Conservation (phyloP, 2,888 invertebrate species). For the Aleiodes leptofemur region DNA sequence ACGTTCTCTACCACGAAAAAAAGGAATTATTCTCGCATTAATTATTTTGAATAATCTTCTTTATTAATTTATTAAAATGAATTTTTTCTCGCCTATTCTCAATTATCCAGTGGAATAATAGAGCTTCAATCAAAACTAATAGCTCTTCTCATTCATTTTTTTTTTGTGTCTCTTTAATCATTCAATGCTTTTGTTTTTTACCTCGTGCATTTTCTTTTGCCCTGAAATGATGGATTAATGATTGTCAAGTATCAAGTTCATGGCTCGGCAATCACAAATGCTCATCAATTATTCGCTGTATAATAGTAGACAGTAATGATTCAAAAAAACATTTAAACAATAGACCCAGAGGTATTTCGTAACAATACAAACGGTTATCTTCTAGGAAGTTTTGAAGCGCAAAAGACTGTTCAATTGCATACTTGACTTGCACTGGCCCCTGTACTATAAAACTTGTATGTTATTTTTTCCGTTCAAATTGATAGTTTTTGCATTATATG, state of each 20-base stretch:
- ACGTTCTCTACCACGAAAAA: too few relatives aligned
- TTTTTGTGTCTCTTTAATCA: background rate
- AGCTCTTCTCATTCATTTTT: too few relatives aligned
- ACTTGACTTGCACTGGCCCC: slow-evolving; percentile 57
- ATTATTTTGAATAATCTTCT: too few relatives aligned
- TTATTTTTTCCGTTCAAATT: slow-evolving; percentile 21
- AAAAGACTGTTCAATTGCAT: slow-evolving; percentile 56
- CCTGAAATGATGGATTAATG: background rate
- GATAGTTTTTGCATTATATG: slow-evolving; percentile 8
- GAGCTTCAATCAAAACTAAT: too few relatives aligned
- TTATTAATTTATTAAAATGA: too few relatives aligned
- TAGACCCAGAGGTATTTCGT: slow-evolving; percentile 24
- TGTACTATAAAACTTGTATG: slow-evolving; percentile 3
- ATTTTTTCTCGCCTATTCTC: too few relatives aligned
- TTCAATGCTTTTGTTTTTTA: slow-evolving; percentile 9
- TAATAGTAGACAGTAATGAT: background rate
- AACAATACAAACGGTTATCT: slow-evolving; percentile 21
- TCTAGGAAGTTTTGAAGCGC: slow-evolving; percentile 29
- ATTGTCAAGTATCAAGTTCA: slow-evolving; percentile 40
- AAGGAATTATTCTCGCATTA: too few relatives aligned
- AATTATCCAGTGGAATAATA: too few relatives aligned
- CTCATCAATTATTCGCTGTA: slow-evolving; percentile 31
- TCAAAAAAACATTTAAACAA: slow-evolving; percentile 26
- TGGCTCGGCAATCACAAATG: slow-evolving; percentile 26
- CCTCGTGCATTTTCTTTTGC: slow-evolving; percentile 1